phyloP scores from a whole-genome alignment of 2,888 invertebrate species.

The Diplazon laetatorius region DNA sequence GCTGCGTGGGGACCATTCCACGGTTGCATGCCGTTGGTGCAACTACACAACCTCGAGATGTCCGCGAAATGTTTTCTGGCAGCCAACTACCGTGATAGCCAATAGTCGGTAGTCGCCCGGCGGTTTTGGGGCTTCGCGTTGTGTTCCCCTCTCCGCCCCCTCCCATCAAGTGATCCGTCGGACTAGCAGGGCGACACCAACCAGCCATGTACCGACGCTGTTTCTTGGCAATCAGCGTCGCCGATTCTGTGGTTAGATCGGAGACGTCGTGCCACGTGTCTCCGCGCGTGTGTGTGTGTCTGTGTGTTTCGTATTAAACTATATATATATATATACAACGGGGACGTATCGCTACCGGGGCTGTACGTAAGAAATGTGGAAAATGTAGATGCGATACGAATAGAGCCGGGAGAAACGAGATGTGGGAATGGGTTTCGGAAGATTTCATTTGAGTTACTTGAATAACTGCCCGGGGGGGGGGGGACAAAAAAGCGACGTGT shows the following conservation, averaged over 20 bases:
- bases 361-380: background rate
- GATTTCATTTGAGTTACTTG: constrained; percentile 61
- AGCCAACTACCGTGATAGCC: constrained; percentile 53
- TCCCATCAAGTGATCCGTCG: constrained; percentile 19
- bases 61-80: constrained; percentile 59
- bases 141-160: constrained; percentile 33
- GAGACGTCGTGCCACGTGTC: constrained; percentile 52
- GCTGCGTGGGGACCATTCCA: constrained; percentile 62
- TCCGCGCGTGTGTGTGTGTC: too few species aligned
- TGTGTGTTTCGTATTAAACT: constrained; percentile 30
- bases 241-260: constrained; percentile 62
- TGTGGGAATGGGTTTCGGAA: background rate
- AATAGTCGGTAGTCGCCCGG: constrained; percentile 45
- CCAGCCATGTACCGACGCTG: constrained; percentile 35
- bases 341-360: background rate
- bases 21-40: constrained; percentile 42
- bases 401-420: background rate
- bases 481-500: constrained; percentile 58
- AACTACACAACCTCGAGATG: constrained; percentile 34
- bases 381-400: constrained; percentile 33
- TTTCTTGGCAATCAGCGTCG: constrained; percentile 61
- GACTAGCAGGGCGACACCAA: constrained; percentile 6
- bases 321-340: background rate
- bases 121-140: constrained; percentile 28
- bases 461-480: constrained; percentile 57